phyloP scores from a whole-genome alignment of 1,140 invertebrate genomes.

The Eurosta solidaginis region DNA sequence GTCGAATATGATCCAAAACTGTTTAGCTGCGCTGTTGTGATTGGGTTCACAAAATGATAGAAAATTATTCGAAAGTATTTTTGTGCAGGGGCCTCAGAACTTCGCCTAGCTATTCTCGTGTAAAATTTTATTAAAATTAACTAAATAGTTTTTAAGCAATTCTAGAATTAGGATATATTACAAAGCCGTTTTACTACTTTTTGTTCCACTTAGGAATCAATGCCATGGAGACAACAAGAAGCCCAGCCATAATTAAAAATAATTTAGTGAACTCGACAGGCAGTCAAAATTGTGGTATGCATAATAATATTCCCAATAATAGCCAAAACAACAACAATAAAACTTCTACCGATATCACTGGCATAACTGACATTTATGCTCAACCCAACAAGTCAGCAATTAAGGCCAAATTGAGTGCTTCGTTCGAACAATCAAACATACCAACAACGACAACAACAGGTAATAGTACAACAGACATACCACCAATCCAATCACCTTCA shows the following conservation, averaged over 20 bases:
- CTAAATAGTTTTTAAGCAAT: too few species aligned
- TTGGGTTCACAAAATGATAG: too few species aligned
- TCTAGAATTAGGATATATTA: too few species aligned
- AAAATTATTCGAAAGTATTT: too few species aligned
- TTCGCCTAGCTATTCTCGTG: too few species aligned
- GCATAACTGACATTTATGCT: conserved; percentile 46
- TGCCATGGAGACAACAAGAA: neutral
- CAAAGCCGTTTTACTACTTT: too few species aligned
- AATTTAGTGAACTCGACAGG: conserved; percentile 1
- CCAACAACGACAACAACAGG: neutral
- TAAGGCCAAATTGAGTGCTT: conserved; percentile 41
- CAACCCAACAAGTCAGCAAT: conserved; percentile 48
- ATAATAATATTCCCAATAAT: neutral
- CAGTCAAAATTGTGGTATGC: neutral
- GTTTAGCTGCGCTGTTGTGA: too few species aligned
- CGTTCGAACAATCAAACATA: neutral
- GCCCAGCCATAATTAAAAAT: neutral
- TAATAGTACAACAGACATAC: neutral
- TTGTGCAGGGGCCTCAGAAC: too few species aligned
- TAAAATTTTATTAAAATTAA: too few species aligned
- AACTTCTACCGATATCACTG: conserved; percentile 37
- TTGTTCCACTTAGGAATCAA: too few species aligned
- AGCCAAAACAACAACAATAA: neutral
- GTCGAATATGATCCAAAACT: too few species aligned
- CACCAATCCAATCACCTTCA: neutral